These are phyloP conservation scores for Umimayanthus kanabou DNA, from an alignment of 92 coral and sea anemone species.

Conservation along the genomic window DNA sequence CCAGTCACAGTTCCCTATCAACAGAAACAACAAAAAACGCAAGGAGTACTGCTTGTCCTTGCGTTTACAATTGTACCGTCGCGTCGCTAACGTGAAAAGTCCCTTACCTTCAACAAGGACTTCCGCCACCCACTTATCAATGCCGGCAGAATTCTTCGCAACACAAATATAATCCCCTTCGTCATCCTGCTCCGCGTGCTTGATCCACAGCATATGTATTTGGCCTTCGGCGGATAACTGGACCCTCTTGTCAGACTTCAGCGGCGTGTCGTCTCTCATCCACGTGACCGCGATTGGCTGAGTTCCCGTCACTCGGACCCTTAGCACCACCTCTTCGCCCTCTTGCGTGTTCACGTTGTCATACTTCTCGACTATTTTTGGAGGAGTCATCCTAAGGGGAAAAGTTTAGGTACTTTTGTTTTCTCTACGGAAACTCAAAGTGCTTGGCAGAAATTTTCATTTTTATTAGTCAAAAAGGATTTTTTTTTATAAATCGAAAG, in stretches of 20 bases:
- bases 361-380: slow-evolving; percentile 75
- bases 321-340: slow-evolving; percentile 65
- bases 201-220: slow-evolving; percentile 59
- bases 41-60: too few species aligned
- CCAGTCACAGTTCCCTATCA: too few species aligned
- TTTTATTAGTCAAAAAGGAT: too few species aligned
- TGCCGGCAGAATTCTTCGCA: slow-evolving; percentile 83
- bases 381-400: slow-evolving; percentile 49
- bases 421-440: too few species aligned
- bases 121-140: slow-evolving; percentile 74
- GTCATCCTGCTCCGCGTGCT: slow-evolving; percentile 67
- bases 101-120: slow-evolving; percentile 77
- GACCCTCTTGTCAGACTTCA: slow-evolving; percentile 55
- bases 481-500: too few species aligned
- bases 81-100: background rate
- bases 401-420: background rate
- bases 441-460: too few species aligned
- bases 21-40: background rate
- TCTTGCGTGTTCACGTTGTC: slow-evolving; percentile 68
- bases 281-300: slow-evolving; percentile 67
- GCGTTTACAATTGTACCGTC: background rate
- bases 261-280: slow-evolving; percentile 69
- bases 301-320: slow-evolving; percentile 63
- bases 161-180: slow-evolving; percentile 79
- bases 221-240: slow-evolving; percentile 61